phyloP scores from a whole-genome alignment of 2,888 invertebrate species.

The Drosophila longiperda region DNA sequence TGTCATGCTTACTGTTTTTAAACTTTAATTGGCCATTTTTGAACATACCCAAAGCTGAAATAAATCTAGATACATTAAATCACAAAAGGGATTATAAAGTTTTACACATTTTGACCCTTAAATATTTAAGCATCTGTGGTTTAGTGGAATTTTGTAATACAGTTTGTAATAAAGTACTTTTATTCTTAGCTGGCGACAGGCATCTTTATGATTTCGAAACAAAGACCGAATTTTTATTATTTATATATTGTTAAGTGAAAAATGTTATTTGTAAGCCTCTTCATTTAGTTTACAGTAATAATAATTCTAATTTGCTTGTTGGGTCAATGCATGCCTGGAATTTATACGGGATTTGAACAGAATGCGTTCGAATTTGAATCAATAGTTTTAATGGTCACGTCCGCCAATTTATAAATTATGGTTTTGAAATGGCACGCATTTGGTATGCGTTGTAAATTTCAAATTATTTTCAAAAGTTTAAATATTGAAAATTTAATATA shows the following conservation, averaged over 20 bases:
- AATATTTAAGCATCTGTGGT: not conserved
- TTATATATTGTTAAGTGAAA: not conserved
- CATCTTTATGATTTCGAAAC: not conserved
- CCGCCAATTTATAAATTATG: conserved; percentile 2
- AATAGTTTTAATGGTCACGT: conserved; percentile 13
- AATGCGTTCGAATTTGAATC: not conserved
- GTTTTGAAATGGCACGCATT: not conserved
- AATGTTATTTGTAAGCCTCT: not conserved
- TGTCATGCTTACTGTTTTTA: no score
- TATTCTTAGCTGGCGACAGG: not conserved
- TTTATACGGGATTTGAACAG: not conserved
- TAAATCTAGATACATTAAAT: not conserved
- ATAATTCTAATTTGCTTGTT: not conserved
- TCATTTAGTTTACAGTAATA: not conserved
- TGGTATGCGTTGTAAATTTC: conserved; percentile 1
- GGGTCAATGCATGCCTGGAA: not conserved
- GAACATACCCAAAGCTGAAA: not conserved
- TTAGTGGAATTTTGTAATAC: not conserved
- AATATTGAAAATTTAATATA: not conserved
- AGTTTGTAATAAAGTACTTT: not conserved
- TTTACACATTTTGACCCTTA: not conserved
- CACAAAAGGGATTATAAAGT: not conserved
- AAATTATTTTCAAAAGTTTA: not conserved
- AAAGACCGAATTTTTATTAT: not conserved
- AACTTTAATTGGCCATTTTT: not conserved